Conservation (phyloP, 2,113 vertebrate genomes). For the Progne subis region DNA sequence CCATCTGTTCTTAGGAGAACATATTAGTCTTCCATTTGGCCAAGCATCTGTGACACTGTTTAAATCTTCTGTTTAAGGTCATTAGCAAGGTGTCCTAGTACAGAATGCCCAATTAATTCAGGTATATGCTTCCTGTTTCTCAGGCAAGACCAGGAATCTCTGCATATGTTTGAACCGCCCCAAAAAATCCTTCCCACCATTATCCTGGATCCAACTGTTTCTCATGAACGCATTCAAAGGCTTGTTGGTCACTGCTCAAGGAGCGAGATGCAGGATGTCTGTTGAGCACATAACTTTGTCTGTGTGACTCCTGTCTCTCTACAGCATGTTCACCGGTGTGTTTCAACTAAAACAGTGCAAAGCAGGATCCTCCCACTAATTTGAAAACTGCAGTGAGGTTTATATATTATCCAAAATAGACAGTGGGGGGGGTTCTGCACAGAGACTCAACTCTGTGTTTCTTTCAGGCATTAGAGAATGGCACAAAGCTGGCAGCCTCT, state of each 20-base stretch:
- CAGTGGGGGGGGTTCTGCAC: background rate
- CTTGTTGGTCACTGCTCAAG: background rate
- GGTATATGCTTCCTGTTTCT: background rate
- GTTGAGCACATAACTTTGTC: background rate
- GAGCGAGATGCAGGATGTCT: background rate
- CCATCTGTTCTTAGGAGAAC: background rate
- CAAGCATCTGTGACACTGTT: background rate
- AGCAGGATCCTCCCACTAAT: background rate
- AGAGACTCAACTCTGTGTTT: background rate
- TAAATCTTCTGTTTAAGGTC: background rate
- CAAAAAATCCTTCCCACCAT: background rate
- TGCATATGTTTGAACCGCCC: background rate
- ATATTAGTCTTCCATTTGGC: background rate
- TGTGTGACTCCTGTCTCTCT: background rate
- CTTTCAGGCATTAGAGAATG: background rate
- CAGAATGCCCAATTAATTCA: background rate
- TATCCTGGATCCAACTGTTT: background rate
- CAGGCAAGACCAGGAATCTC: background rate
- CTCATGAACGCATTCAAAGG: background rate
- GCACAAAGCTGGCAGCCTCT: background rate
- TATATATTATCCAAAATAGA: background rate
- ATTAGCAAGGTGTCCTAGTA: background rate
- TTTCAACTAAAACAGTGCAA: background rate
- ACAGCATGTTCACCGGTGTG: background rate
- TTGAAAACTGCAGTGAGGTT: background rate